Evolutionary conservation across 2,113 vertebrate species (phyloP).

Genomic region (Lepus americanus): DNA sequence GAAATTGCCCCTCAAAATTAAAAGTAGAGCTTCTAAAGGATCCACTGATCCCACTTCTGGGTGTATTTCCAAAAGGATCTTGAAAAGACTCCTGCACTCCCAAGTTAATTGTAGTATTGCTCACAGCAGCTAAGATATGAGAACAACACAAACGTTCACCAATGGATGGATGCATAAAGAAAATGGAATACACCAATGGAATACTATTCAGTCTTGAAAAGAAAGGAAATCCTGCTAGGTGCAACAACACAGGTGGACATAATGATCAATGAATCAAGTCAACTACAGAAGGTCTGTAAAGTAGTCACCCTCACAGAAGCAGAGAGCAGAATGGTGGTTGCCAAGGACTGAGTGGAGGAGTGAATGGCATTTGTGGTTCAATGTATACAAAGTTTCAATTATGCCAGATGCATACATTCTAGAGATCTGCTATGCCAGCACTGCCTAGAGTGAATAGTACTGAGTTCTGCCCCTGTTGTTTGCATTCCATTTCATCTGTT

Average conservation of each 20-base stretch:
- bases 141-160: neutral
- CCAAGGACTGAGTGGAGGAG: neutral
- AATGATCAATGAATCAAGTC: neutral
- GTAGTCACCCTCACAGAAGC: neutral
- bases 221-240: neutral
- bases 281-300: neutral
- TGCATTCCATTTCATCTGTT: neutral
- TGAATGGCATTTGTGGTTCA: neutral
- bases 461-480: neutral
- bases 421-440: neutral
- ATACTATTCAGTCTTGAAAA: neutral
- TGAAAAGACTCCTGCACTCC: neutral
- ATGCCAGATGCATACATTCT: neutral
- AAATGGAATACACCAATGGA: neutral
- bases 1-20: neutral
- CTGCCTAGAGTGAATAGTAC: neutral
- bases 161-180: neutral
- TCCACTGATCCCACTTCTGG: neutral
- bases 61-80: neutral
- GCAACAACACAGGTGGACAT: neutral
- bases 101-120: neutral
- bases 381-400: neutral
- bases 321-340: neutral
- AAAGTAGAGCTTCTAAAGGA: conserved; percentile 17
- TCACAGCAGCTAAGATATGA: neutral